Evolutionary conservation across 2,113 vertebrate species (phyloP).

Genomic region (Puffinus mauretanicus): DNA sequence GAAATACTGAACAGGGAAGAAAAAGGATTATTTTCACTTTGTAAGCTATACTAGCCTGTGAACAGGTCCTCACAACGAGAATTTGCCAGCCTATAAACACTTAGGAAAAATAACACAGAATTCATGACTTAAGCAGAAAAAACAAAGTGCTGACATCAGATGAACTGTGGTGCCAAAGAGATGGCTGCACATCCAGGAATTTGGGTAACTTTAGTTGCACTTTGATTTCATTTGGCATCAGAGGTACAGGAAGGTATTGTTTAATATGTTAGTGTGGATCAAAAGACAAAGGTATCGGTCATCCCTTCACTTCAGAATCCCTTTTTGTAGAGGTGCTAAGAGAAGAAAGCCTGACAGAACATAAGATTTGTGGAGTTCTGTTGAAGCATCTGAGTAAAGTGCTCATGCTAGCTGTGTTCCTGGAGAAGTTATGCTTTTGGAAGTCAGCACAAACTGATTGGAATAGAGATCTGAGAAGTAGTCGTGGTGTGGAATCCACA

Average conservation of each 20-base stretch:
- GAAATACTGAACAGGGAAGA: not conserved
- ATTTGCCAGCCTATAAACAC: not conserved
- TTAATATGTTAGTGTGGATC: not conserved
- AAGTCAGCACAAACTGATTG: not conserved
- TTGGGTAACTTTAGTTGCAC: not conserved
- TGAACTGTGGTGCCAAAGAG: not conserved
- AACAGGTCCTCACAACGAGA: not conserved
- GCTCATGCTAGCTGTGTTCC: not conserved
- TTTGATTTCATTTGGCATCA: not conserved
- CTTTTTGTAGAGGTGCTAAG: not conserved
- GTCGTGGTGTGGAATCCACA: not conserved
- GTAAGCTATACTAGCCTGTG: not conserved
- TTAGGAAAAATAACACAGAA: not conserved
- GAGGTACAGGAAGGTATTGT: not conserved
- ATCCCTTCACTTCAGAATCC: not conserved
- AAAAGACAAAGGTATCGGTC: not conserved
- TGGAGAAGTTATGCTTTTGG: not conserved
- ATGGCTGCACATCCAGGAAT: not conserved
- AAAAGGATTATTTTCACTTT: not conserved
- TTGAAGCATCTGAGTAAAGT: not conserved
- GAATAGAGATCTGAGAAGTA: not conserved
- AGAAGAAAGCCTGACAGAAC: not conserved
- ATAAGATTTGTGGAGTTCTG: not conserved
- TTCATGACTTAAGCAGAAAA: not conserved
- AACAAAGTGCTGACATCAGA: not conserved